A percentile compares a stretch with the other conserved stretches of the same genome.
Conservation (phyloP, 2,888 invertebrate species). For the Lepeophtheirus nordmannii region DNA sequence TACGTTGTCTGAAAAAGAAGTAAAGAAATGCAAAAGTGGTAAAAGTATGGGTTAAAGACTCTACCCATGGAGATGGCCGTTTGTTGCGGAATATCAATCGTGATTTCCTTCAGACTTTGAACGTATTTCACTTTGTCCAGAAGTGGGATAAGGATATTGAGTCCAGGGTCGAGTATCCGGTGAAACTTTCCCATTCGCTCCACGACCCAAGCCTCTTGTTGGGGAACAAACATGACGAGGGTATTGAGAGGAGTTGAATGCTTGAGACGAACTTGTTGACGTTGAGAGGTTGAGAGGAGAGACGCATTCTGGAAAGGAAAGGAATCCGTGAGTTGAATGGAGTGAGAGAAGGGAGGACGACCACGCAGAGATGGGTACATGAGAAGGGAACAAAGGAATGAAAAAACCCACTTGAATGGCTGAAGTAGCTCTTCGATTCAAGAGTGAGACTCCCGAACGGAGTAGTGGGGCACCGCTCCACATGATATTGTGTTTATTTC, state of each 20-base stretch:
- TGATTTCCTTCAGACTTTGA: slow-evolving; percentile 95
- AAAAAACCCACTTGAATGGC: background rate
- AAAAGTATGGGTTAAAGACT: background rate
- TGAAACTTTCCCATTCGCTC: slow-evolving; percentile 96
- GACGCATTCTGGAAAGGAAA: background rate
- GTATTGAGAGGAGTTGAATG: slow-evolving; percentile 73
- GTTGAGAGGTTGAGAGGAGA: background rate
- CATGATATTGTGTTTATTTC: background rate
- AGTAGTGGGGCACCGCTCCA: background rate
- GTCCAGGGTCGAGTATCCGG: slow-evolving; percentile 74
- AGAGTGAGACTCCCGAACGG: background rate
- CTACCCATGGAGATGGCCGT: slow-evolving; percentile 78
- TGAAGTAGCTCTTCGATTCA: background rate
- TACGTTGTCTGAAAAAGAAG: slow-evolving; percentile 61
- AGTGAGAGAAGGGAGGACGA: background rate
- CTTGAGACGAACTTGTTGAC: slow-evolving; percentile 27
- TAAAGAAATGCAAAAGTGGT: background rate
- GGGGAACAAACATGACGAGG: slow-evolving; percentile 89
- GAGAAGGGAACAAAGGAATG: background rate
- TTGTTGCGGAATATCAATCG: slow-evolving; percentile 96
- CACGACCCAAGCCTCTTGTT: slow-evolving; percentile 96
- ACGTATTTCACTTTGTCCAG: slow-evolving; percentile 89
- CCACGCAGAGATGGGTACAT: background rate
- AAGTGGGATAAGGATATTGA: slow-evolving; percentile 79
- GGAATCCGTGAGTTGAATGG: too few species aligned